Percentiles rank a stretch among this genome's conserved stretches.
Conservation (phyloP, 2,113 vertebrate genomes). For the Labeo rohita region DNA sequence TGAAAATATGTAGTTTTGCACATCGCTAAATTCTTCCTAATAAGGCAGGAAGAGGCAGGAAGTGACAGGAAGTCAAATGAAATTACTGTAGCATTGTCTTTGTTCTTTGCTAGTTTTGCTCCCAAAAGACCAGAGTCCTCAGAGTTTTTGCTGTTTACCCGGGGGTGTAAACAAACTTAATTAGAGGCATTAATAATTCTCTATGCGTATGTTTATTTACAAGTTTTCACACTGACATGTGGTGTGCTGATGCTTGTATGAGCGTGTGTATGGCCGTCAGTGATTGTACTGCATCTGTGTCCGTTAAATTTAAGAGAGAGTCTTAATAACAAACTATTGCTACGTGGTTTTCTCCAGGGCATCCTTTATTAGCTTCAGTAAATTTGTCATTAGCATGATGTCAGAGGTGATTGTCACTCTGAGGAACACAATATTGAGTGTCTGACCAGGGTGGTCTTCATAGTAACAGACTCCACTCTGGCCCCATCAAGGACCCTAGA, state of each 20-base stretch:
- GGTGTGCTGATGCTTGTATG: constrained; percentile 19
- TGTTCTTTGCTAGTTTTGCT: constrained; percentile 59
- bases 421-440: constrained; percentile 61
- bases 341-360: constrained; percentile 20
- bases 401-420: constrained; percentile 71
- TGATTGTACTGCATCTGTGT: not conserved
- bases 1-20: not conserved
- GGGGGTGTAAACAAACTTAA: constrained; percentile 67
- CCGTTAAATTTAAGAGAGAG: not conserved
- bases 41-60: no score
- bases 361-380: constrained; percentile 73
- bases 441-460: constrained; percentile 29
- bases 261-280: constrained; percentile 1
- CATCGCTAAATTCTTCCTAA: not conserved
- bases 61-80: no score
- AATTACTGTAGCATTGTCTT: constrained; percentile 37
- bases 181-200: constrained; percentile 42
- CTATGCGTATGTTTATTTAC: not conserved
- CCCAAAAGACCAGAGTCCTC: constrained; percentile 60
- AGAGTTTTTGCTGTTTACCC: constrained; percentile 67
- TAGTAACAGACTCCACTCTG: constrained; percentile 58
- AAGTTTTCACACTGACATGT: not conserved
- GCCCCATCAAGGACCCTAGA: constrained; percentile 51
- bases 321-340: constrained; percentile 7
- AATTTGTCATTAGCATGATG: constrained; percentile 69